Base-by-base conservation (phyloP, 1,140 invertebrate genomes). In the Cherax quadricarinatus region DNA sequence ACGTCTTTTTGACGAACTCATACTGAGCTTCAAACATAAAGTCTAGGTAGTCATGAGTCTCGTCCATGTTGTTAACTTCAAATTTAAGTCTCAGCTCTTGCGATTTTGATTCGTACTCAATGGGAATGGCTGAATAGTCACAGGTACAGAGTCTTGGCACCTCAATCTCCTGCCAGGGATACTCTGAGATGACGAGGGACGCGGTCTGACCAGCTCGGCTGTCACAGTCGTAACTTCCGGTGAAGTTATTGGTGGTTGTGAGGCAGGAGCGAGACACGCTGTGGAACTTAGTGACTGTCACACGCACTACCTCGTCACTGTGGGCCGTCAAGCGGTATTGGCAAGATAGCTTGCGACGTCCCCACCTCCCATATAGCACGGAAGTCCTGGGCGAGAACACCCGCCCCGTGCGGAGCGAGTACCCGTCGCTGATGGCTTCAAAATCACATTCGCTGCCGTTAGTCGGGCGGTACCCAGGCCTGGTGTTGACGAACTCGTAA, bases 11-110 rank as follows among this genome's bases (percentile, higher is more conserved):
- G 18, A 94, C 86, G 51, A 94, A 94, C 60, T 94, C 94, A 92
- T 94, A 95, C 57, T 96, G 96, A 30, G 97, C 98, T 95, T 98
- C 97, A 94, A 98, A 98, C 91, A 96, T 97, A 73, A 98, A 96
- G 87, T 97, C 97, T 85, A 97, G 96, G 94, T 97, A 98, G 95
- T 98, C 98, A 94, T 98, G 97, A 10, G 96, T 95, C 0, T 97
- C 96, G 80, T 97, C 96, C 98, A 98, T 98, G 86, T 97, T 96
- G 12, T 96, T 96, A 2, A 98, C 97, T 66, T 96, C 96, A 94
- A 98, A 98, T 94, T 97, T 96, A n/a, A 98, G 96, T 94, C 98
- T 97, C 4, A 97, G 96, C 75, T 97, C 96, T 89, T 97, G 96
- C 53, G 97, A 96, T 4, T 96, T 96, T 0, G 98, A 98, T 90